These are phyloP conservation scores for Centropus bengalensis DNA, from an alignment of 2,113 vertebrate genomes.

Conservation along the genomic window DNA sequence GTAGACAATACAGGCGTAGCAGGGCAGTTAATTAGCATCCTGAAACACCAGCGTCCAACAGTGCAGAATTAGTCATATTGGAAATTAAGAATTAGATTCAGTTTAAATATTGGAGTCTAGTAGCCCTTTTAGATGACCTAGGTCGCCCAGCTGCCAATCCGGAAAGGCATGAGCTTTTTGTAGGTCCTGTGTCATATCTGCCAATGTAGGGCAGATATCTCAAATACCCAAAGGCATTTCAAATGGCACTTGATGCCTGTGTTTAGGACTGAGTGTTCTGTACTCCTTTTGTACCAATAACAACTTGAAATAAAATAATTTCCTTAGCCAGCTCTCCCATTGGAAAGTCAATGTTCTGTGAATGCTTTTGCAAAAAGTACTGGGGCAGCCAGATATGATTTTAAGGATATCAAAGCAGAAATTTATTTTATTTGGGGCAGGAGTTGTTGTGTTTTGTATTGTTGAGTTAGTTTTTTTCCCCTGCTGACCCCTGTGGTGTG, in stretches of 20 bases:
- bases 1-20: not conserved
- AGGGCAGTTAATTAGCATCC: not conserved
- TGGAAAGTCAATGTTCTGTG: not conserved
- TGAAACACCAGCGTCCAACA: not conserved
- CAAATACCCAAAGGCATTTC: slow-evolving; percentile 3
- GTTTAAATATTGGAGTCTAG: not conserved
- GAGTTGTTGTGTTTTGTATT: not conserved
- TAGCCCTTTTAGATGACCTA: not conserved
- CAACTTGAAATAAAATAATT: not conserved
- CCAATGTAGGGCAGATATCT: not conserved
- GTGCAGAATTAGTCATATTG: not conserved
- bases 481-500: not conserved
- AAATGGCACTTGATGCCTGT: not conserved
- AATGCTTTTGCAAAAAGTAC: not conserved
- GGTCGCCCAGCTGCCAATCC: not conserved
- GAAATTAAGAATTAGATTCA: not conserved
- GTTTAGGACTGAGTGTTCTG: slow-evolving; percentile 20
- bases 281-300: not conserved
- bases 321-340: not conserved
- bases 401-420: not conserved
- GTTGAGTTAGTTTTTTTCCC: not conserved
- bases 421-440: not conserved
- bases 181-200: slow-evolving; percentile 26
- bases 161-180: slow-evolving; percentile 39
- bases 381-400: not conserved